Evolutionary conservation across 2,888 invertebrate genomes (phyloP), one percentile per base, ranked within the genome.

Genomic region (Drosophila yooni): DNA sequence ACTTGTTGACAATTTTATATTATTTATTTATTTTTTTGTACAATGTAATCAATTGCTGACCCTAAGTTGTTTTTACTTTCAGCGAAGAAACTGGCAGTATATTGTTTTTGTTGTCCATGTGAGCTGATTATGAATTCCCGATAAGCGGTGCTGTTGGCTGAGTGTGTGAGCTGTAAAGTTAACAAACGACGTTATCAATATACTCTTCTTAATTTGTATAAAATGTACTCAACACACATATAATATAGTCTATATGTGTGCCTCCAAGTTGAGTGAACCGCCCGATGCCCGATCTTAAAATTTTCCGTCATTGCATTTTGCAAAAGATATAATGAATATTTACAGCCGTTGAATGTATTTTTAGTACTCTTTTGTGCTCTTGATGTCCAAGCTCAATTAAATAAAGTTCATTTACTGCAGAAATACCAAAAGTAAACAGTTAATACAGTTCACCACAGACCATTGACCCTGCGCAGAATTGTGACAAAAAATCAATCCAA

Each of bases 51-150:
- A 56, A 50, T 58, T 57, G 25, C 10, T 78, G 66, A 71, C 60
- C 58, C 46, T 34, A 58, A 72, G 63, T 58, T 71, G 29, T 43
- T 67, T 71, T 56, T 29, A 50, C 58, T 61, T 34, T 5, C 40
- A 15, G 31, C 48, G 66, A 72, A 80, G 52, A 70, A 70, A 51
- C 13, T 52, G 56, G 8, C 43, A 50, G 29, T 51, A 46, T 50
- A 58, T 57, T 71, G 36, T 59, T 64, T 57, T 74, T 82, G 1
- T 43, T 25, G 8, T 46, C 2, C 29, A 53, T 68, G 13, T 69
- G 27, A 43, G 51, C 67, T 69, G 88, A 89, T 87, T 87, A 79
- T 57, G 48, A 38, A 40, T 58, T 21, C 21, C 31, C n/a, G 85
- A 89, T 88, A 83, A 89, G 76, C 25, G 21, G 18, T 13, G 52